Conservation (phyloP, 2,113 vertebrate species). For the Onychorhynchus coronatus region DNA sequence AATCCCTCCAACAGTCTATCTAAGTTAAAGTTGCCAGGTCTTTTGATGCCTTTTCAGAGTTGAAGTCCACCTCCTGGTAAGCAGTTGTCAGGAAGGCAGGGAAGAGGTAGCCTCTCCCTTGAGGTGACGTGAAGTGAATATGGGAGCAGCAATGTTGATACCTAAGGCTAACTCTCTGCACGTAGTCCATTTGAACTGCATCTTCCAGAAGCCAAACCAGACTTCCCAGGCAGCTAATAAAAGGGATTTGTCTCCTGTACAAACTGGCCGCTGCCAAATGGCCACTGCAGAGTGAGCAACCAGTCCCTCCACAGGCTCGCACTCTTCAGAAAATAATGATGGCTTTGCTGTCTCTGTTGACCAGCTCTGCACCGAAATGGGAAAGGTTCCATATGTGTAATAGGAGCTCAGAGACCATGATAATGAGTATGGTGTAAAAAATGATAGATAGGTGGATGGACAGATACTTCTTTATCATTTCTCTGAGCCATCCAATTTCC, state of each 20-base stretch:
- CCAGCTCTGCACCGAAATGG: neutral
- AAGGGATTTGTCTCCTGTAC: slow-evolving; percentile 37
- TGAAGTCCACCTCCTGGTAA: slow-evolving; percentile 34
- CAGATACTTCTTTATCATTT: slow-evolving; percentile 54
- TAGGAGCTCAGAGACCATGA: slow-evolving; percentile 49
- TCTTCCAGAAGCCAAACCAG: slow-evolving; percentile 24
- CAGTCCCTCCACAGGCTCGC: neutral
- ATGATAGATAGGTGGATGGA: slow-evolving; percentile 38
- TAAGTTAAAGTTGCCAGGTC: slow-evolving; percentile 49
- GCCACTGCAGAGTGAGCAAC: neutral
- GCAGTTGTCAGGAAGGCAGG: slow-evolving; percentile 34
- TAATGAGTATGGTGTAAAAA: slow-evolving; percentile 58
- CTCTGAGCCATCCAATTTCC: slow-evolving; percentile 40
- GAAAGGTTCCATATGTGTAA: neutral
- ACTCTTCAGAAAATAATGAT: slow-evolving; percentile 36
- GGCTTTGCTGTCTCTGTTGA: slow-evolving; percentile 32
- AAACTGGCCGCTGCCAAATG: slow-evolving; percentile 2
- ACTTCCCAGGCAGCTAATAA: slow-evolving; percentile 33
- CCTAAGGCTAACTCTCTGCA: slow-evolving; percentile 45
- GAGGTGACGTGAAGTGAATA: slow-evolving; percentile 26
- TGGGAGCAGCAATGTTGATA: slow-evolving; percentile 52
- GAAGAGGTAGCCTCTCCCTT: neutral
- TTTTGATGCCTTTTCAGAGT: slow-evolving; percentile 45
- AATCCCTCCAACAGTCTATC: slow-evolving; percentile 30
- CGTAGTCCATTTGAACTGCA: slow-evolving; percentile 36